phyloP scores from a whole-genome alignment of 92 coral and sea anemone species.

The Palythoa heliodiscus region DNA sequence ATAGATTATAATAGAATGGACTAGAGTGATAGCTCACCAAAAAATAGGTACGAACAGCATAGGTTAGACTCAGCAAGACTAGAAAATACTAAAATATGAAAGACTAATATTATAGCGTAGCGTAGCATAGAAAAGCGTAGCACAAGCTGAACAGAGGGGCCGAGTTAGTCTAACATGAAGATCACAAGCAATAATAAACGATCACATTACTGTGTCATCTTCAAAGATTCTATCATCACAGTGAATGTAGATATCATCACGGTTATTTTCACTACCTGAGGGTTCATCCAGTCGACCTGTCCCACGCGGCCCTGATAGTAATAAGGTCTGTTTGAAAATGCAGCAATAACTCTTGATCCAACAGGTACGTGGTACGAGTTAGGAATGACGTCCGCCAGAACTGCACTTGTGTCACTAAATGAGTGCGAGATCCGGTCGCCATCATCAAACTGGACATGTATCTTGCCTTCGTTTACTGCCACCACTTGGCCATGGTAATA shows the following conservation, averaged over 20 bases:
- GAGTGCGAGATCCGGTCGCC: constrained; percentile 68
- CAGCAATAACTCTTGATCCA: constrained; percentile 62
- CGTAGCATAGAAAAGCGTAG: no score
- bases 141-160: no score
- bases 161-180: background rate
- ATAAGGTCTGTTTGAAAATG: constrained; percentile 44
- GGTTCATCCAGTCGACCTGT: constrained; percentile 49
- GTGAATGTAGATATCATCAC: background rate
- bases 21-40: no score
- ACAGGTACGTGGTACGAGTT: constrained; percentile 54
- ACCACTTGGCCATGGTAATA: constrained; percentile 67
- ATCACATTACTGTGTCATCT: background rate
- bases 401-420: constrained; percentile 54
- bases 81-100: no score
- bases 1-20: background rate
- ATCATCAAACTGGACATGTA: constrained; percentile 69
- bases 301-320: constrained; percentile 63
- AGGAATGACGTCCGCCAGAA: constrained; percentile 54
- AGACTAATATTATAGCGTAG: no score
- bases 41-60: no score
- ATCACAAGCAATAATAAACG: background rate
- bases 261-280: constrained; percentile 10
- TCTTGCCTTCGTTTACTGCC: constrained; percentile 36
- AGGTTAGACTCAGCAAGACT: no score
- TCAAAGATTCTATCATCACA: background rate